A percentile compares a stretch with the other conserved stretches of the same genome.
These are phyloP conservation scores for Epizoanthus rinbou DNA, from an alignment of 92 coral and sea anemone genomes.

Conservation along the genomic window DNA sequence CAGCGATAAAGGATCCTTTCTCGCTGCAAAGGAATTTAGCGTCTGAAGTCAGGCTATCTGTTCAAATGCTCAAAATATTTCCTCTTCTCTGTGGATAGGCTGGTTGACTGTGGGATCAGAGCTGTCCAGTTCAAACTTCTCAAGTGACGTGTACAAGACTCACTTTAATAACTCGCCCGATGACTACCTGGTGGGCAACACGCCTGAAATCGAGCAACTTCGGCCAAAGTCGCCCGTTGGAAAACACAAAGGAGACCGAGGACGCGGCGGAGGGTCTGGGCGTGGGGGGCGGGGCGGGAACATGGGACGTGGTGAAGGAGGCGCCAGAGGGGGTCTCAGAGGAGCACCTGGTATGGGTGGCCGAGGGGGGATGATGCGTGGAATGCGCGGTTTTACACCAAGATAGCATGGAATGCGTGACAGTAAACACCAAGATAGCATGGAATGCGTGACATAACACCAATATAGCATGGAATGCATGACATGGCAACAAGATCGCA, in stretches of 20 bases:
- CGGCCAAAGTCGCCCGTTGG: slow-evolving; percentile 96
- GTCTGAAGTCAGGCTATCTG: too few species aligned
- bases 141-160: slow-evolving; percentile 94
- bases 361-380: slow-evolving; percentile 76
- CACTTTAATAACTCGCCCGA: slow-evolving; percentile 81
- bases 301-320: slow-evolving; percentile 72
- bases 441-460: too few species aligned
- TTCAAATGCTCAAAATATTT: too few species aligned
- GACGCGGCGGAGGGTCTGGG: slow-evolving; percentile 80
- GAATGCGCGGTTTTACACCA: slow-evolving; percentile 64
- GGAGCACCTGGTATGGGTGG: slow-evolving; percentile 86
- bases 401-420: slow-evolving; percentile 17
- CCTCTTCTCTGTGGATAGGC: slow-evolving; percentile 51
- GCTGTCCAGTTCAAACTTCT: slow-evolving; percentile 91
- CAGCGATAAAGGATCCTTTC: too few species aligned
- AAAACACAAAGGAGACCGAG: slow-evolving; percentile 94
- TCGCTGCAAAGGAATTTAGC: too few species aligned
- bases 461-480: too few species aligned
- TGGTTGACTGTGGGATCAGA: slow-evolving; percentile 97
- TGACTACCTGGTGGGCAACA: slow-evolving; percentile 87
- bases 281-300: slow-evolving; percentile 66
- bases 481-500: slow-evolving; percentile 48
- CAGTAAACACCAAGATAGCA: slow-evolving; percentile 44
- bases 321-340: slow-evolving; percentile 77
- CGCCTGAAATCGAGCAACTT: slow-evolving; percentile 94